phyloP scores from a whole-genome alignment of 1,140 invertebrate genomes.

The Cylas formicarius region DNA sequence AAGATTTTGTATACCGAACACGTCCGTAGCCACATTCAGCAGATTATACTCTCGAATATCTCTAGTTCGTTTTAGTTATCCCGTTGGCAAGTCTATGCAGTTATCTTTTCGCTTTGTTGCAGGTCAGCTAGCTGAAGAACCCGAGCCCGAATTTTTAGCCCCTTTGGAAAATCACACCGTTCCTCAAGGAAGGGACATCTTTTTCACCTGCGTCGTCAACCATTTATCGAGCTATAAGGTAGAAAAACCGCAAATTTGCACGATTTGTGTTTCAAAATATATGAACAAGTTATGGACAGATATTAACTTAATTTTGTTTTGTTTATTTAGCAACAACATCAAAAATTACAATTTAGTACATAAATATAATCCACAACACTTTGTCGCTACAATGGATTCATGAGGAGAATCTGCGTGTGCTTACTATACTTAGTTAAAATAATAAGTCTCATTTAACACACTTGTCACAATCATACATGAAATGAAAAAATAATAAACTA shows the following conservation, averaged over 20 bases:
- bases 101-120: slow-evolving; percentile 38
- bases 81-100: slow-evolving; percentile 34
- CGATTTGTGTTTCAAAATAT: neutral
- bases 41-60: slow-evolving; percentile 36
- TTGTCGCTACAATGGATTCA: too few species aligned
- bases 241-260: too few species aligned
- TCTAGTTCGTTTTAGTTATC: slow-evolving; percentile 38
- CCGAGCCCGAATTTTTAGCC: slow-evolving; percentile 71
- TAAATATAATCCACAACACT: too few species aligned
- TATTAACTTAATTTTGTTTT: too few species aligned
- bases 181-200: slow-evolving; percentile 76
- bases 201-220: slow-evolving; percentile 83
- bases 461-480: too few species aligned
- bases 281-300: slow-evolving; percentile 7
- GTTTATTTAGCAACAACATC: too few species aligned
- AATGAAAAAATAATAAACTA: too few species aligned
- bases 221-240: slow-evolving; percentile 80
- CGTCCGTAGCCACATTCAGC: slow-evolving; percentile 34
- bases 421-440: too few species aligned
- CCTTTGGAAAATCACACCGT: slow-evolving; percentile 83
- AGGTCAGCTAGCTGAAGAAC: slow-evolving; percentile 41
- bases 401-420: too few species aligned
- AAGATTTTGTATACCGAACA: slow-evolving; percentile 33
- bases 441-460: too few species aligned
- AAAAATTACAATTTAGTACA: too few species aligned